phyloP scores from a whole-genome alignment of 2,113 vertebrate species.

The Actenoides lindsayi region DNA sequence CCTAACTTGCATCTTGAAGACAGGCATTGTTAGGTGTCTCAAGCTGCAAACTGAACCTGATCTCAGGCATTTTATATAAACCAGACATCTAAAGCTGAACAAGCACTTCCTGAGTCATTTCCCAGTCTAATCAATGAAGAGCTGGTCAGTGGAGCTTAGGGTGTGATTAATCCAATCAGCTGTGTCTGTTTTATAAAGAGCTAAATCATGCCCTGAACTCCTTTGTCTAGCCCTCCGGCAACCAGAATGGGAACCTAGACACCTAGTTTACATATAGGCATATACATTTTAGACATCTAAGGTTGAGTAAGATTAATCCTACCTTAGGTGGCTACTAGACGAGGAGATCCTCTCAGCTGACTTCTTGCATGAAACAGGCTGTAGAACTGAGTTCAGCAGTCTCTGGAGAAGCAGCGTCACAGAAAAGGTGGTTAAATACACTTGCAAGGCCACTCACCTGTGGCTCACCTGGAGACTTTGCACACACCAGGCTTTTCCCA shows the following conservation, averaged over 20 bases:
- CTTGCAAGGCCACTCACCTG: fast-evolving
- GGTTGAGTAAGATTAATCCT: not conserved
- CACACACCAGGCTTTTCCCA: not conserved
- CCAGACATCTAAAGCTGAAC: not conserved
- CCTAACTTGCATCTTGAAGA: not conserved
- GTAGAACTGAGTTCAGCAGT: not conserved
- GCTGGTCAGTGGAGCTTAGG: not conserved
- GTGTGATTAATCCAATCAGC: not conserved
- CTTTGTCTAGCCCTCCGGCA: not conserved
- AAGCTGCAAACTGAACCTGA: not conserved
- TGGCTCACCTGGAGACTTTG: not conserved
- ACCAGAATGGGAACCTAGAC: not conserved
- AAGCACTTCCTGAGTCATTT: not conserved
- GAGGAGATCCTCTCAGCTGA: not conserved
- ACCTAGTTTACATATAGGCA: not conserved
- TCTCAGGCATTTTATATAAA: not conserved
- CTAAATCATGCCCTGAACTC: not conserved
- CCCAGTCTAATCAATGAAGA: not conserved
- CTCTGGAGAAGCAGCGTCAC: not conserved
- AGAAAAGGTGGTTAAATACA: not conserved
- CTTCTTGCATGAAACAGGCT: not conserved
- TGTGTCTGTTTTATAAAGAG: not conserved
- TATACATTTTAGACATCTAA: not conserved
- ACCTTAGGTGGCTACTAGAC: not conserved
- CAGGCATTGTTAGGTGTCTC: not conserved